These are phyloP conservation scores for Lepidocyrtinus sp. DNA, from an alignment of 2,888 invertebrate genomes.

Conservation along the genomic window DNA sequence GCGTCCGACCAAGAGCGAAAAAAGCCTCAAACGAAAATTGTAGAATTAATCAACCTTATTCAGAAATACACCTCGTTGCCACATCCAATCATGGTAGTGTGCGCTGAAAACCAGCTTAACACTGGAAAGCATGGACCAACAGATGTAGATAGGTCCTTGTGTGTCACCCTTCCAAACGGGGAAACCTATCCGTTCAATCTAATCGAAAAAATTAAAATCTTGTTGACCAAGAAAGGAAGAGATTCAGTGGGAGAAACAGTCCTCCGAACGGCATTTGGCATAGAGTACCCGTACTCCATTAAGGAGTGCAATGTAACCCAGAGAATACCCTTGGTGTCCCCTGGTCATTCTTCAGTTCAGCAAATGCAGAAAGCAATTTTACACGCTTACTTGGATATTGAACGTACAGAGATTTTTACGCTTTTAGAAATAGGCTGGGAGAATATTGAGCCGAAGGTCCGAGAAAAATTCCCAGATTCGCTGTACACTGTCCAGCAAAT, in stretches of 20 bases:
- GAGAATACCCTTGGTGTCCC: conserved; percentile 31
- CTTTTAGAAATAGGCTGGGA: conserved; percentile 64
- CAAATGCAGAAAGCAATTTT: conserved; percentile 51
- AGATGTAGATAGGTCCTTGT: background rate
- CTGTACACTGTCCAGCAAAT: conserved; percentile 53
- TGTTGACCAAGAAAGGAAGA: conserved; percentile 51
- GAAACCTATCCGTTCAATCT: conserved; percentile 53
- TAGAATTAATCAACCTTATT: conserved; percentile 44
- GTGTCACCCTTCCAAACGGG: conserved; percentile 49
- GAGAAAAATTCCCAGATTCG: conserved; percentile 50
- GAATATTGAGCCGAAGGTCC: conserved; percentile 43
- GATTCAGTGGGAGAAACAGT: conserved; percentile 55
- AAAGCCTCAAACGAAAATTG: conserved; percentile 45
- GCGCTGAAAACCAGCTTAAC: conserved; percentile 48
- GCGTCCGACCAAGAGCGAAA: conserved; percentile 22
- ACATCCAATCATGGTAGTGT: conserved; percentile 45
- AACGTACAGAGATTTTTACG: conserved; percentile 58
- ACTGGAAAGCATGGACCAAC: background rate
- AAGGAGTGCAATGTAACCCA: conserved; percentile 47
- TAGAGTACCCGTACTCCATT: conserved; percentile 60
- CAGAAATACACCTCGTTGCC: conserved; percentile 49
- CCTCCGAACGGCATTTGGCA: conserved; percentile 53
- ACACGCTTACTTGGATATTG: conserved; percentile 52
- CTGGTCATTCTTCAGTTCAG: conserved; percentile 32
- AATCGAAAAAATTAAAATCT: conserved; percentile 55